Conservation (phyloP, 1,140 invertebrate genomes). For the Armadillidium nasatum region DNA sequence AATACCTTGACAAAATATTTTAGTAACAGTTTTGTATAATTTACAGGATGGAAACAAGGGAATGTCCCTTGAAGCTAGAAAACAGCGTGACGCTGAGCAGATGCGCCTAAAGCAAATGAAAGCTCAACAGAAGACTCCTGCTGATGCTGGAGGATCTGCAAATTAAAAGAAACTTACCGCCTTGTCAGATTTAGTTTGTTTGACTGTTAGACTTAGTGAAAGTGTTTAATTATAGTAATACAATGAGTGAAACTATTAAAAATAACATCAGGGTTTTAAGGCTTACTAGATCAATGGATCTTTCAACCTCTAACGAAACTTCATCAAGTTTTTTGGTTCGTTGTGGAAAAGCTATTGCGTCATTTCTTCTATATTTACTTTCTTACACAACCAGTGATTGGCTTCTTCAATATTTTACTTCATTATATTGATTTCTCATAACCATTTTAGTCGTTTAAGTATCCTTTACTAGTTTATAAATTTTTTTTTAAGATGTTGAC, state of each 20-base stretch:
- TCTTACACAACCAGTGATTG: slow-evolving; percentile 1
- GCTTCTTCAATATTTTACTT: not conserved
- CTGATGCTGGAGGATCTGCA: not conserved
- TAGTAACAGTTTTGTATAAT: slow-evolving; percentile 20
- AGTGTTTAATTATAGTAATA: not conserved
- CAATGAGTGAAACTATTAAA: not conserved
- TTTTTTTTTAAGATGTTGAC: too few species aligned
- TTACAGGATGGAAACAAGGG: slow-evolving; percentile 59
- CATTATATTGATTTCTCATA: not conserved
- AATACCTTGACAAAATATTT: too few species aligned
- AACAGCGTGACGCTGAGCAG: slow-evolving; percentile 59
- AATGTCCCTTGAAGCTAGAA: slow-evolving; percentile 68
- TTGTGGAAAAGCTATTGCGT: not conserved
- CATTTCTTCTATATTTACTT: not conserved
- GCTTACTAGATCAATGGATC: not conserved
- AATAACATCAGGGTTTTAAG: not conserved
- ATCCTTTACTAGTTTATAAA: too few species aligned
- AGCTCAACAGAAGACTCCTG: slow-evolving; percentile 29
- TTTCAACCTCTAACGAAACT: not conserved
- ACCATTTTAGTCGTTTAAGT: too few species aligned
- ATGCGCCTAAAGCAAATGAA: slow-evolving; percentile 45
- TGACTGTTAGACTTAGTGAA: not conserved
- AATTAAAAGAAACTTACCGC: not conserved
- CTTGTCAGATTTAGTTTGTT: not conserved
- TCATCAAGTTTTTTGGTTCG: not conserved